Evolutionary conservation across 2,888 invertebrate species (phyloP).

Genomic region (Tryphoninae sp.): DNA sequence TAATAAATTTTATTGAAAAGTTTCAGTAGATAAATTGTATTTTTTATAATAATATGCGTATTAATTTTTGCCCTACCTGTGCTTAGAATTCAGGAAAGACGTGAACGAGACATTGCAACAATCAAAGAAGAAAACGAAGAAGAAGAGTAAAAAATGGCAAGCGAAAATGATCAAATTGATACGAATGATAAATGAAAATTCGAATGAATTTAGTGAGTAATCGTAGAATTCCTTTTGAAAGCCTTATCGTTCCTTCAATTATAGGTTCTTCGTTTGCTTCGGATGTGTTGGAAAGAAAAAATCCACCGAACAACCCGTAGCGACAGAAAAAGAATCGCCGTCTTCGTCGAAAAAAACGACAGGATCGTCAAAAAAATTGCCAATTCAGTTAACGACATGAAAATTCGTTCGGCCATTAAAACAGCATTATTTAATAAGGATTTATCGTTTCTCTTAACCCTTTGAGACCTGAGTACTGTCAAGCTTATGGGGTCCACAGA

Average conservation of each 20-base stretch:
- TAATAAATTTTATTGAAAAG: not conserved
- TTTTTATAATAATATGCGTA: not conserved
- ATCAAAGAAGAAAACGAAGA: not conserved
- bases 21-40: not conserved
- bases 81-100: not conserved
- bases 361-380: not conserved
- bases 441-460: not conserved
- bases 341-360: constrained; percentile 8
- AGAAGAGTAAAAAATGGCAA: constrained; percentile 29
- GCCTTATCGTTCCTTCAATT: not conserved
- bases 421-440: not conserved
- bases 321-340: not conserved
- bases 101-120: not conserved
- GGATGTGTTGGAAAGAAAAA: constrained; percentile 1
- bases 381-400: not conserved
- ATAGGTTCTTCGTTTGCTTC: constrained; percentile 2
- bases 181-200: not conserved
- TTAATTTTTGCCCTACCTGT: not conserved
- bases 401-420: no score
- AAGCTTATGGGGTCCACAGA: no score
- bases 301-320: not conserved
- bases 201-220: not conserved
- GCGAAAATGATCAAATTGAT: not conserved
- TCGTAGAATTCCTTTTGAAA: not conserved
- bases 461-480: no score